Evolutionary conservation across 2,113 vertebrate genomes (phyloP), one percentile per base, ranked within the genome.

Genomic region (Telmatochromis sp.): DNA sequence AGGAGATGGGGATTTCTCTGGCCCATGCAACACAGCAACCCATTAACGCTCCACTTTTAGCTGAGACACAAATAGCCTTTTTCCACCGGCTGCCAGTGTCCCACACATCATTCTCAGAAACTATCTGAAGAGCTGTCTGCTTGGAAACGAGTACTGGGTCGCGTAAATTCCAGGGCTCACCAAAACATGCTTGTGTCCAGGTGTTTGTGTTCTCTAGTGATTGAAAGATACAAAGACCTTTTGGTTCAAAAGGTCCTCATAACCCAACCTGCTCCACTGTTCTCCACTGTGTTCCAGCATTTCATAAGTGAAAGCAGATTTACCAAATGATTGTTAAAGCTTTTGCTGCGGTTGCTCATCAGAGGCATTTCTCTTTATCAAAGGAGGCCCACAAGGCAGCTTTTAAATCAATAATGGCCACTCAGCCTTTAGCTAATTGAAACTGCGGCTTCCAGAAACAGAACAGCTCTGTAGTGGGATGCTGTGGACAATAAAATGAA

Each of bases 1-100:
- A 90, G 84, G 80, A 89, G 88, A 88, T 88, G 91, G 91, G 95
- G 94, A 93, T 94, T 93, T 95, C 94, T 95, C 81, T 83, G 93
- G 89, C 93, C 92, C 90, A 89, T 89, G 86, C 78, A 86, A 92
- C 94, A 95, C 93, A 93, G 91, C 89, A 58, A 83, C 83, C 90
- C 93, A 96, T 96, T 96, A 97, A 96, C 92, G 83, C 94, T 92
- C 95, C 58, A 90, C 94, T 96, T 97, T 97, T 97, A 97, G 96
- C 94, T 82, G 70, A 57, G 96, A 96, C 95, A 86, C 90, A 97
- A 97, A 97, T 97, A 96, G 96, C 89, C 90, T 96, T 96, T 97
- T 97, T 97, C 96, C 96, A 96, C 94, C 90, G 93, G 83, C 93
- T 91, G 94, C 89, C 94, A 94, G 92, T 89, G 88, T 65, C 73